Base-by-base conservation (phyloP, 2,113 vertebrate species). In the Tringa solitaria region DNA sequence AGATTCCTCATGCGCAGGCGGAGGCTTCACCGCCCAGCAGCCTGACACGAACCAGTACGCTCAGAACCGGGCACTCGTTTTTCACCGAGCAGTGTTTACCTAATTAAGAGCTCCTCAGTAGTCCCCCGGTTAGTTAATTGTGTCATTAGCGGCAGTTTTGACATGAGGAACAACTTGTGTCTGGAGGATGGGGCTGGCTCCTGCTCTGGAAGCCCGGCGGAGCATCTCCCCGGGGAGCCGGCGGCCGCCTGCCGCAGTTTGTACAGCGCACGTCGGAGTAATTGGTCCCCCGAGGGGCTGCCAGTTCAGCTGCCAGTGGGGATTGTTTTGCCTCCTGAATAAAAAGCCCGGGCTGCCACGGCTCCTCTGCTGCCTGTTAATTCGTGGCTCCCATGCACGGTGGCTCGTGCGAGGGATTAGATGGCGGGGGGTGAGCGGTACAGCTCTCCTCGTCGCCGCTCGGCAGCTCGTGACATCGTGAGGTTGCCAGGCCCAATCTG, bases 221-320 rank as follows among this genome's bases (percentile, higher is more conserved):
- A 98, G 95, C 69, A 22, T 88, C 87, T 81, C 98, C 97, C 95
- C 1, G 2, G 67, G 96, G 97, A 83, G 67, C 75, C 46, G 69
- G 95, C 92, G 90, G 97, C 94, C 51, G 96, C 87, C 96, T 69
- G 87, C 88, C 67, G 63, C 95, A 78, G 92, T 93, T 78, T 69
- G 97, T 75, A 87, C 83, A 76, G 96, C 96, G 30, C 95, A 81
- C 78, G 97, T 97, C 84, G 92, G 95, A 94, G 93, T 99, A 99
- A 99, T 99, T 99, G 98, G 98, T 98, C 98, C 98, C 98, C 23
- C 15, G 98, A 96, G 98, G 94, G 74, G 63, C 87, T 65, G 95
- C 54, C 94, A 96, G 63, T 85, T 96, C 96, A 67, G 97, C 97
- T 98, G 98, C 98, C 98, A 96, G 93, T 78, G 94, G 97, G 95